Conservation (phyloP, 2,888 invertebrate species). For the Acronicta leporina region DNA sequence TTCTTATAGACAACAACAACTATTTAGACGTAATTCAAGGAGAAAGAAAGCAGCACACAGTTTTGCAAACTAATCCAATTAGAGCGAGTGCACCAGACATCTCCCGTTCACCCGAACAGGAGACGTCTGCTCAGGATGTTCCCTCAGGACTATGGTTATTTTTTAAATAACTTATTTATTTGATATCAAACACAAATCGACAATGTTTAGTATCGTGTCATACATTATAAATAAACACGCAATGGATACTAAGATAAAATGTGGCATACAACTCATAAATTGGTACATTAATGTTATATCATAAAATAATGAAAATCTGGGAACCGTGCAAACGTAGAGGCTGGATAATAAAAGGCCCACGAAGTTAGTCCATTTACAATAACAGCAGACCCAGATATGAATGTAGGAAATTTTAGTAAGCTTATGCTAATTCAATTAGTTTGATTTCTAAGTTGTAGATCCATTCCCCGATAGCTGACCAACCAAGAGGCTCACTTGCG, state of each 20-base stretch:
- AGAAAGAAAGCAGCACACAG: constrained; percentile 74
- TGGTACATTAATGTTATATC: constrained; percentile 1
- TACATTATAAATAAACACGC: not conserved
- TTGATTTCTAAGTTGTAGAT: constrained; percentile 65
- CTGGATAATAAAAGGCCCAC: constrained; percentile 18
- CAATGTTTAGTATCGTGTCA: not conserved
- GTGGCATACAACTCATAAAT: not conserved
- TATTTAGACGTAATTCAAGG: constrained; percentile 66
- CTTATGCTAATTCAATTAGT: constrained; percentile 78
- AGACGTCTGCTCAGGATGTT: constrained; percentile 53
- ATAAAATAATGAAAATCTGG: constrained; percentile 10
- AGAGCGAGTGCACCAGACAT: constrained; percentile 52
- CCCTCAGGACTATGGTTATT: constrained; percentile 48
- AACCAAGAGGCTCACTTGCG: constrained; percentile 67
- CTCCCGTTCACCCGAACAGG: constrained; percentile 41
- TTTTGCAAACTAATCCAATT: constrained; percentile 84
- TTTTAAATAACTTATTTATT: constrained; percentile 46
- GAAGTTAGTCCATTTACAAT: constrained; percentile 50
- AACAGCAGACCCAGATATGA: constrained; percentile 54
- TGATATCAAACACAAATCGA: not conserved
- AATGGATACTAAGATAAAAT: not conserved
- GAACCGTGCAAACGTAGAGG: not conserved
- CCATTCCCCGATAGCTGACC: constrained; percentile 64
- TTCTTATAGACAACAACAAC: constrained; percentile 52
- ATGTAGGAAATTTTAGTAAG: constrained; percentile 61